Conservation (phyloP, 2,888 invertebrate genomes). For the Agrochola lota region DNA sequence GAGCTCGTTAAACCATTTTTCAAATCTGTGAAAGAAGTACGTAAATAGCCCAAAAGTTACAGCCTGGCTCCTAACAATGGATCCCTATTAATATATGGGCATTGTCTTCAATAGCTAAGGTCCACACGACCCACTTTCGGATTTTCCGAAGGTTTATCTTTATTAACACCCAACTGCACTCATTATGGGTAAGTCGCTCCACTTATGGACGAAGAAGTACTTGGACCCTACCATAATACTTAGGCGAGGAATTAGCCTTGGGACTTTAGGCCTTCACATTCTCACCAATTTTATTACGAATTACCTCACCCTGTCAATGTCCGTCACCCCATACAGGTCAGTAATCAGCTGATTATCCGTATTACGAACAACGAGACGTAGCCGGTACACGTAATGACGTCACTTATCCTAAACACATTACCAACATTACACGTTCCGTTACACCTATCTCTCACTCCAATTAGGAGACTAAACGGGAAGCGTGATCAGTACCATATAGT, state of each 20-base stretch:
- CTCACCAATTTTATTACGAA: not conserved
- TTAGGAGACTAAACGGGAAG: constrained; percentile 40
- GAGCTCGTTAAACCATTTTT: not conserved
- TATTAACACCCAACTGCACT: not conserved
- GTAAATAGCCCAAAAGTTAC: not conserved
- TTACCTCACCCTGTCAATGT: not conserved
- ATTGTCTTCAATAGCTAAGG: not conserved
- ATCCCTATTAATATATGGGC: not conserved
- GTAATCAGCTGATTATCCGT: constrained; percentile 40
- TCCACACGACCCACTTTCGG: not conserved
- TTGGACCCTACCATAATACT: not conserved
- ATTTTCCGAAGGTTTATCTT: not conserved
- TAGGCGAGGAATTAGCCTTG: not conserved
- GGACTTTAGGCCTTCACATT: not conserved
- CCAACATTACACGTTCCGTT: constrained; percentile 57
- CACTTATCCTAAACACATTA: constrained; percentile 58
- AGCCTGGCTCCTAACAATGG: not conserved
- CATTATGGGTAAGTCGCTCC: not conserved
- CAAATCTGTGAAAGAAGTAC: not conserved
- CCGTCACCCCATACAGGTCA: not conserved
- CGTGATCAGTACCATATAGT: constrained; percentile 44
- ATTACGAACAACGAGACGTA: constrained; percentile 12
- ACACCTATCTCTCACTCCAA: constrained; percentile 59
- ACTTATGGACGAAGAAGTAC: no score
- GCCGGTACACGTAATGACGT: constrained; percentile 50